phyloP scores from a whole-genome alignment of 1,140 invertebrate genomes.

The Meloidogyne chitwoodi region DNA sequence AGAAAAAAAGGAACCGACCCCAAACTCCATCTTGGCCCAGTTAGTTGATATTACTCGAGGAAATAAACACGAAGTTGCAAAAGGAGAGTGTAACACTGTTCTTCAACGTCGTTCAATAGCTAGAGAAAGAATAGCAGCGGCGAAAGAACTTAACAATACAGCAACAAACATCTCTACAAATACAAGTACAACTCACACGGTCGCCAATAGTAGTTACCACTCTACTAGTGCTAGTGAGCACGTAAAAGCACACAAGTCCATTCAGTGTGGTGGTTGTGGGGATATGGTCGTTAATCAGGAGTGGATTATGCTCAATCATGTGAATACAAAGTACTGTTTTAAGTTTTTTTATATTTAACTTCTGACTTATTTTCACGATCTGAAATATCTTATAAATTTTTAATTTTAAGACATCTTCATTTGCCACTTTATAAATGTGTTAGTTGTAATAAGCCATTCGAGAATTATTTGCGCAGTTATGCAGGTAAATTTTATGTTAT shows the following conservation, averaged over 20 bases:
- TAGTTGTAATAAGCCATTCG: slow-evolving; percentile 18
- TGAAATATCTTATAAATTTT: not conserved
- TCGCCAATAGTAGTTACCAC: not conserved
- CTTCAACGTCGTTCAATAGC: not conserved
- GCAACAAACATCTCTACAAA: not conserved
- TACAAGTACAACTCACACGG: not conserved
- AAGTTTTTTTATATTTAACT: too few species aligned
- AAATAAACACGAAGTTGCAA: not conserved
- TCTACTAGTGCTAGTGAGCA: not conserved
- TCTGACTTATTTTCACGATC: too few species aligned
- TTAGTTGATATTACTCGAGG: slow-evolving; percentile 16
- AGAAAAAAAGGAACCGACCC: slow-evolving; percentile 3
- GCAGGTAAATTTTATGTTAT: not conserved
- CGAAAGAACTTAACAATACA: not conserved
- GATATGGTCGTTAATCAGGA: slow-evolving; percentile 20
- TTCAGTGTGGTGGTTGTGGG: slow-evolving; percentile 15
- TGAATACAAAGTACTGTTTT: slow-evolving; percentile 19
- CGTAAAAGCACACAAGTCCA: slow-evolving; percentile 7
- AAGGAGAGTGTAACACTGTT: not conserved
- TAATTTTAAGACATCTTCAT: slow-evolving; percentile 16
- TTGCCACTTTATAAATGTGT: slow-evolving; percentile 16
- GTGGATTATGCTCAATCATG: slow-evolving; percentile 23
- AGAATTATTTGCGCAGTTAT: slow-evolving; percentile 20
- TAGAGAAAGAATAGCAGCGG: not conserved
- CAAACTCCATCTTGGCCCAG: slow-evolving; percentile 15